Conservation (phyloP, 2,113 vertebrate species). For the Cyanoramphus novaezelandiae region DNA sequence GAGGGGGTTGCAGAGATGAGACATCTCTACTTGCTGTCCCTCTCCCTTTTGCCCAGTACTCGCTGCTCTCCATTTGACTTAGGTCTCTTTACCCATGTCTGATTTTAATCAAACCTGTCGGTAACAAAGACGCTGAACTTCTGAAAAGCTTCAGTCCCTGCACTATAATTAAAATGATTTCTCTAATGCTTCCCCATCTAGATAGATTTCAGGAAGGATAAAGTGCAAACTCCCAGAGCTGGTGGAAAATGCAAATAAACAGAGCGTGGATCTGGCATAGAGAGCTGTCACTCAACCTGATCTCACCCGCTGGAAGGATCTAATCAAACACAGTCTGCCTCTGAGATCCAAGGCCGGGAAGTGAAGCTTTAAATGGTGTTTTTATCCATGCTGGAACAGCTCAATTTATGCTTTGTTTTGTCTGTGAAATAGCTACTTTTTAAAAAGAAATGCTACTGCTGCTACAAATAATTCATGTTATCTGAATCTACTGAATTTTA, state of each 20-base stretch:
- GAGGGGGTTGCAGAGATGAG: background rate
- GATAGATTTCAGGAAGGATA: background rate
- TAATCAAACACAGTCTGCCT: background rate
- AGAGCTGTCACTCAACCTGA: background rate
- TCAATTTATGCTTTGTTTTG: background rate
- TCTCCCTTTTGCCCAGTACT: background rate
- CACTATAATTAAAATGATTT: background rate
- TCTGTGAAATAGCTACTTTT: background rate
- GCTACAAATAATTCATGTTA: background rate
- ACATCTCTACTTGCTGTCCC: background rate
- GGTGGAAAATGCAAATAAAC: background rate
- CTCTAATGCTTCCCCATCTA: background rate
- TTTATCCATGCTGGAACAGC: background rate
- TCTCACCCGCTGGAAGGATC: background rate
- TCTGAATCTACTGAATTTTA: background rate
- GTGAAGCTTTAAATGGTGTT: background rate
- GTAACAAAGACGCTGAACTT: background rate
- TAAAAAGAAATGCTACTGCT: background rate
- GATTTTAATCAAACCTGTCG: background rate
- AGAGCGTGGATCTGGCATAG: background rate
- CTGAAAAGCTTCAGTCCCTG: background rate
- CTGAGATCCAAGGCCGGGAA: background rate
- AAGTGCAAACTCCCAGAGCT: background rate
- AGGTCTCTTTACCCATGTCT: background rate
- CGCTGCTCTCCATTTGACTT: background rate